These are phyloP conservation scores for Scaptomyza reducta DNA, from an alignment of 2,888 invertebrate genomes.

Conservation along the genomic window DNA sequence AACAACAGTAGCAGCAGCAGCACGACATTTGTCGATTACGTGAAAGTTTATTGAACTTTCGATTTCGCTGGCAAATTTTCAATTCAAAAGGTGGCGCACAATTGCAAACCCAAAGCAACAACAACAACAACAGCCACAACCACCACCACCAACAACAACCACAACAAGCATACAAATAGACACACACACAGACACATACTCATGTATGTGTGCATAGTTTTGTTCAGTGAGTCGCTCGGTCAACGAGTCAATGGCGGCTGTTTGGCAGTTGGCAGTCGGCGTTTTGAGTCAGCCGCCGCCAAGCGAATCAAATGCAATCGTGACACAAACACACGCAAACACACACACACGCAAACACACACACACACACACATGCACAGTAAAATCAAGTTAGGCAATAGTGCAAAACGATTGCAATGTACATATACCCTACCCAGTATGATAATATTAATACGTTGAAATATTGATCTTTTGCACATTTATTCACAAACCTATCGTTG, in stretches of 20 bases:
- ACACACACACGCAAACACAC: conserved; percentile 4
- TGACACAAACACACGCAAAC: conserved; percentile 29
- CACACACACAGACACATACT: conserved; percentile 10
- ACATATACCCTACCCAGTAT: conserved; percentile 1
- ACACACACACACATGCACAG: conserved; percentile 5
- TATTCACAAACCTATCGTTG: background rate
- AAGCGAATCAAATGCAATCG: conserved; percentile 57
- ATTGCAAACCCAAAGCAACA: conserved; percentile 40
- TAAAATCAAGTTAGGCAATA: background rate
- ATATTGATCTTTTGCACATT: background rate
- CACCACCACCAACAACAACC: too few relatives aligned
- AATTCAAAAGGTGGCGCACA: conserved; percentile 61
- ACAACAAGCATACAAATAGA: conserved; percentile 10
- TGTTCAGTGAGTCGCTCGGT: conserved; percentile 76
- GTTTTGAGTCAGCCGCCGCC: conserved; percentile 34
- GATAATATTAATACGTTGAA: background rate
- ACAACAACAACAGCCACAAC: conserved; percentile 17
- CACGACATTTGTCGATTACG: conserved; percentile 64
- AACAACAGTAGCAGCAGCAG: conserved; percentile 13
- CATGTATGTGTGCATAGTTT: conserved; percentile 42
- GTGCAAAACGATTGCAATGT: background rate
- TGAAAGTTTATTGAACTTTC: conserved; percentile 83
- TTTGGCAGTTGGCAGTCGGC: conserved; percentile 48
- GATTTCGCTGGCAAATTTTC: conserved; percentile 77
- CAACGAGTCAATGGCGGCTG: conserved; percentile 76